Conservation (phyloP, 2,113 vertebrate genomes). For the Jacana jacana region DNA sequence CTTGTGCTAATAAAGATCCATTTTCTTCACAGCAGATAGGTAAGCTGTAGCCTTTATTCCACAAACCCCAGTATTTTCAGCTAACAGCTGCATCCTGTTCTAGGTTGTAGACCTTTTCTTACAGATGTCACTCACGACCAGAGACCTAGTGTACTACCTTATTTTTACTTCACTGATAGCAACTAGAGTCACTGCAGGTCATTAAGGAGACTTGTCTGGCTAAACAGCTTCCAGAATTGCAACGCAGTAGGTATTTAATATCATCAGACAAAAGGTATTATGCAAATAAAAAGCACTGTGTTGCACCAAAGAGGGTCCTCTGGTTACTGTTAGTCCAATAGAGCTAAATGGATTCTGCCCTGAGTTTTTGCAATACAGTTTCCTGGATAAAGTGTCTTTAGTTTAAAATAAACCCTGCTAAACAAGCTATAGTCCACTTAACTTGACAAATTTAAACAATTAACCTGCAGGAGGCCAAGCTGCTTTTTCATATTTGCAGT, state of each 20-base stretch:
- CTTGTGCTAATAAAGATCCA: background rate
- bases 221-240: conserved; percentile 16
- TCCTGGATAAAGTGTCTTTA: background rate
- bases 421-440: background rate
- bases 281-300: conserved; percentile 1
- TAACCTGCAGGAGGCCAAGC: background rate
- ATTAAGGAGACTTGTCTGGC: conserved; percentile 5
- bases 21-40: background rate
- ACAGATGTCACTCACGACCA: background rate
- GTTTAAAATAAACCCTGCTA: background rate
- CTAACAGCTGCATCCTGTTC: background rate
- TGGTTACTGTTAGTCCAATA: background rate
- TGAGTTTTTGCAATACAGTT: background rate
- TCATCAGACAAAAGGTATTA: background rate
- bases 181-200: background rate
- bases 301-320: background rate
- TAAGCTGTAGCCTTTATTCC: background rate
- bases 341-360: background rate
- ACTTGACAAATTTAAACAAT: conserved; percentile 33
- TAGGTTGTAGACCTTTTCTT: background rate
- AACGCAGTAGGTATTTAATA: conserved; percentile 18
- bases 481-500: background rate
- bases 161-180: conserved; percentile 8
- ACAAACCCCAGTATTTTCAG: background rate
- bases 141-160: background rate